These are phyloP conservation scores for Oligia strigilis DNA, from an alignment of 2,888 invertebrate species.

Conservation along the genomic window DNA sequence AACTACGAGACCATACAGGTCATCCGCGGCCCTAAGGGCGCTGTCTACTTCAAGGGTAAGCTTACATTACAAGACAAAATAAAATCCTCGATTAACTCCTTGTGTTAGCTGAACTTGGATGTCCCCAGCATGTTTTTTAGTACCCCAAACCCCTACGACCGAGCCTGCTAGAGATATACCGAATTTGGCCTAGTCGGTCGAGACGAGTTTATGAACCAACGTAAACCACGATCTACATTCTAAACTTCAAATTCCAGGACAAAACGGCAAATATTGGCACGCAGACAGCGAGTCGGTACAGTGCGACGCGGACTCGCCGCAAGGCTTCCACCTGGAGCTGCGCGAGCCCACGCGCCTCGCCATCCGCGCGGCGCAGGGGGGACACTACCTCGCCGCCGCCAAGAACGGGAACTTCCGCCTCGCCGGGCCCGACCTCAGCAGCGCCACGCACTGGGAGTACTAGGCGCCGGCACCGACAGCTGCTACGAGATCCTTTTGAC, in stretches of 20 bases:
- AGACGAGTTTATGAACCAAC: background rate
- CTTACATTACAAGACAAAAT: background rate
- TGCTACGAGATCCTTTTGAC: constrained; percentile 36
- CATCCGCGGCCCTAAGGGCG: constrained; percentile 96
- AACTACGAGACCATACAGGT: constrained; percentile 98
- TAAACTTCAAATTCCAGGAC: constrained; percentile 90
- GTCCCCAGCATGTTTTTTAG: background rate
- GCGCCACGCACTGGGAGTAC: constrained; percentile 98
- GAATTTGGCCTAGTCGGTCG: background rate
- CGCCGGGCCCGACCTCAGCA: constrained; percentile 94
- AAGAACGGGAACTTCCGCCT: constrained; percentile 98
- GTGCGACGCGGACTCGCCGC: constrained; percentile 95
- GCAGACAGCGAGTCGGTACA: constrained; percentile 96
- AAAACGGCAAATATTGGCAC: constrained; percentile 98
- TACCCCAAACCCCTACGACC: background rate
- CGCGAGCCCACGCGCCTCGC: constrained; percentile 97
- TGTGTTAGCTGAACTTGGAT: background rate
- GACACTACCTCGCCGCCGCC: constrained; percentile 95
- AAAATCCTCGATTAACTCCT: background rate
- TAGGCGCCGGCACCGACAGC: constrained; percentile 83
- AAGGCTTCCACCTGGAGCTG: constrained; percentile 97
- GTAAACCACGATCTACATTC: background rate
- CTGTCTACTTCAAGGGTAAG: constrained; percentile 97
- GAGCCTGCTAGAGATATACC: background rate
- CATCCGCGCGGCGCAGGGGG: constrained; percentile 94